phyloP scores from a whole-genome alignment of 2,888 invertebrate species.

The Mythimna impura region DNA sequence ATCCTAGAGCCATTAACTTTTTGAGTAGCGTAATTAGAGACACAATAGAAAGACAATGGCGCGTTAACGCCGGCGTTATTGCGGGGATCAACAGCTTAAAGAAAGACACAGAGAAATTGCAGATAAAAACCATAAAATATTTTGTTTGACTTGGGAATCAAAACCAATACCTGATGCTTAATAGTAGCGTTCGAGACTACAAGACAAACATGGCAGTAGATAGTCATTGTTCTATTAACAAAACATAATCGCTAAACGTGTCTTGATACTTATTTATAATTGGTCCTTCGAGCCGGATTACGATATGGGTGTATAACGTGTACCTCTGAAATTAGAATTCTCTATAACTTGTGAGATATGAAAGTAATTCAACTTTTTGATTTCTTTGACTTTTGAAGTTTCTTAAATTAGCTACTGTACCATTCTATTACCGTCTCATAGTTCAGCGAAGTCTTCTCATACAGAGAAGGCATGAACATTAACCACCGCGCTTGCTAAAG shows the following conservation, averaged over 20 bases:
- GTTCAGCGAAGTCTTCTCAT: neutral
- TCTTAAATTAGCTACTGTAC: conserved; percentile 3
- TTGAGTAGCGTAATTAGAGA: no score
- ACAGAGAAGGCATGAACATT: neutral
- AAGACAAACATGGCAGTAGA: neutral
- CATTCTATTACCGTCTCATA: neutral
- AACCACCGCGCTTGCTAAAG: neutral
- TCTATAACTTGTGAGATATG: neutral
- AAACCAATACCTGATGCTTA: neutral
- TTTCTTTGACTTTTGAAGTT: neutral
- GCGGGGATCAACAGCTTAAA: no score
- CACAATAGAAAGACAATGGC: no score
- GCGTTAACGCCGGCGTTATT: no score
- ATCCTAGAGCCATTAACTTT: neutral
- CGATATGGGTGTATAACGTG: neutral
- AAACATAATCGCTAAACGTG: neutral
- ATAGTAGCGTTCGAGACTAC: neutral
- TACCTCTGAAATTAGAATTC: neutral
- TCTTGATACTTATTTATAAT: neutral
- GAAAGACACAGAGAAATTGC: no score
- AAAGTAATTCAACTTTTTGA: conserved; percentile 21
- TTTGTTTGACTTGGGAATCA: neutral
- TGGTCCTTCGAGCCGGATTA: conserved; percentile 33
- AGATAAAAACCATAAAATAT: neutral
- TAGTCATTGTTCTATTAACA: neutral